Evolutionary conservation across 2,797 vertebrate species (phyloP), one percentile per base, ranked within the genome.

Genomic region (Petrocephalus sullivani): DNA sequence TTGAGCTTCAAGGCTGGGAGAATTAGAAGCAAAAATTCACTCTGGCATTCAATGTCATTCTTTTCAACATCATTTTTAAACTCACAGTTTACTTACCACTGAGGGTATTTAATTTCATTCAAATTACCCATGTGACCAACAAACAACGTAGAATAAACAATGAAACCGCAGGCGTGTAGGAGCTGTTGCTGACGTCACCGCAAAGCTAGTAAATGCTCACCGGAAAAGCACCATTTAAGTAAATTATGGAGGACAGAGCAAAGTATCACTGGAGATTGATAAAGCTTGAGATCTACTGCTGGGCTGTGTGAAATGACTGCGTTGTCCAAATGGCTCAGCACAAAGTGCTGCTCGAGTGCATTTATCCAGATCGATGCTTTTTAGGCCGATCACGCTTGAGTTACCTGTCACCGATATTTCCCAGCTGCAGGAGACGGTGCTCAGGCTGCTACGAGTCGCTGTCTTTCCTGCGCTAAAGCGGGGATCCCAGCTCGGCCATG

Each of bases 301-400:
- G 61, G 87, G 51, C 64, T 54, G 49, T 28, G 23, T 33, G 28
- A 33, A 78, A 87, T 87, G 87, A 64, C 14, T 37, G 33, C 58
- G 60, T 16, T 37, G 7, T 64, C 85, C 49, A 64, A 61, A 67
- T 8, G n/a, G 58, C 16, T 49, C 58, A 53, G 37, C 51, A 41
- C 19, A 88, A 71, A 28, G 51, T 85, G 61, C 53, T 85, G 49
- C 82, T 75, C 5, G 64, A 87, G 64, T 51, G 33, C 88, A 56
- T 33, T 88, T 37, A 51, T 60, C 88, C 49, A 67, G 57, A 88
- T 61, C 46, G 78, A 88, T 88, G 82, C 53, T 58, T 88, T 46
- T 58, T 28, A 88, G 75, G 12, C 78, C 75, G 51, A 83, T 16
- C 78, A 51, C 78, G 56, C 46, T 28, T 60, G n/a, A 75, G 46